These are phyloP conservation scores for Plestiodon gilberti DNA, from an alignment of 2,113 vertebrate genomes.

Conservation along the genomic window DNA sequence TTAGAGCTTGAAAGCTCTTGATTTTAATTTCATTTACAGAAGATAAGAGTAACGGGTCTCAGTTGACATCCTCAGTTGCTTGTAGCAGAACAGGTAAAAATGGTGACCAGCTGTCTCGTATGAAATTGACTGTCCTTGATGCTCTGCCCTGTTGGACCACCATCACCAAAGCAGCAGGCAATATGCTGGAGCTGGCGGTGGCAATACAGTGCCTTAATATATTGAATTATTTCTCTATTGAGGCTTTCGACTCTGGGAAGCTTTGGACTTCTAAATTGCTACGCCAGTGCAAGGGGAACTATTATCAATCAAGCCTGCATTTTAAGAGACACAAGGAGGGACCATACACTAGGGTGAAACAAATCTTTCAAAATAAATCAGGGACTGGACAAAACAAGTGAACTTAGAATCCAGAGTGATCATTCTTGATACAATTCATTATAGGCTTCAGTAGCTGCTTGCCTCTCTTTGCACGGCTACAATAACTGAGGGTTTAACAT, in stretches of 20 bases:
- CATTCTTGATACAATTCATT: background rate
- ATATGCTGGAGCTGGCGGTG: background rate
- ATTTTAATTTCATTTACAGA: background rate
- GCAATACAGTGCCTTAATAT: background rate
- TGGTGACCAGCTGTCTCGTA: background rate
- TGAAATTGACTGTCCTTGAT: constrained; percentile 13
- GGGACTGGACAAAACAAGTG: background rate
- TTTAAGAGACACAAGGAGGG: background rate
- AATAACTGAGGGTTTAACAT: background rate
- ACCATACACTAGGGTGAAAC: background rate
- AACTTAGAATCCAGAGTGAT: background rate
- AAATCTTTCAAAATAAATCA: background rate
- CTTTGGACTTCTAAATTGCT: constrained; percentile 4
- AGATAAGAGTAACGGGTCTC: background rate
- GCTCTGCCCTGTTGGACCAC: background rate
- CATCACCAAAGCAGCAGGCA: background rate
- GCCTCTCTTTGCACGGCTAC: background rate
- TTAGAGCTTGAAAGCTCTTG: background rate
- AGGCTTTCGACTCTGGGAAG: background rate
- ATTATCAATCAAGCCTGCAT: constrained; percentile 6
- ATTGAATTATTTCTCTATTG: background rate
- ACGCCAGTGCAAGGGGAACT: background rate
- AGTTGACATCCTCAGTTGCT: background rate
- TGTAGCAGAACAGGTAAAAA: background rate
- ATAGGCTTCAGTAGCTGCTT: background rate